Conservation (phyloP, 2,113 vertebrate species). For the Entomyzon cyanotis region DNA sequence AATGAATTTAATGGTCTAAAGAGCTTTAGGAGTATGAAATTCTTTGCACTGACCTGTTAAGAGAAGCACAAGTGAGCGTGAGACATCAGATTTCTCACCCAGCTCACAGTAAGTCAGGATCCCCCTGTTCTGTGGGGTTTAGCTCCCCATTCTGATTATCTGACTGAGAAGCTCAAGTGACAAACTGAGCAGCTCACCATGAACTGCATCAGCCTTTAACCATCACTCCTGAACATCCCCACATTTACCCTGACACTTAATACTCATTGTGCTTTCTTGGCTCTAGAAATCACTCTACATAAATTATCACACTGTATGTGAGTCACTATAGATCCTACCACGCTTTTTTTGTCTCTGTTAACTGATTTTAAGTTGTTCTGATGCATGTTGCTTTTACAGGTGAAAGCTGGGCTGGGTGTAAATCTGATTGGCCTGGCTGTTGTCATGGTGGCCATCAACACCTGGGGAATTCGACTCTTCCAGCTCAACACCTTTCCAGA, state of each 20-base stretch:
- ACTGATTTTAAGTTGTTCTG: background rate
- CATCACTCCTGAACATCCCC: background rate
- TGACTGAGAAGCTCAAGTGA: background rate
- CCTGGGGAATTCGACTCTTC: constrained; percentile 94
- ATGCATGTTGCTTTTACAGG: constrained; percentile 73
- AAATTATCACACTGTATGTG: background rate
- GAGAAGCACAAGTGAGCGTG: background rate
- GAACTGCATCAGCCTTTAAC: background rate
- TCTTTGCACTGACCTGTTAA: background rate
- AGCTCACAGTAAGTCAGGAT: background rate
- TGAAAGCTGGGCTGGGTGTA: constrained; percentile 95
- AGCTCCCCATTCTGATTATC: background rate
- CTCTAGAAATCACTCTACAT: background rate
- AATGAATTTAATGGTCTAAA: background rate
- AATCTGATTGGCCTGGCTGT: constrained; percentile 93
- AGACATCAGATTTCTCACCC: background rate
- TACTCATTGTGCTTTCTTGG: background rate
- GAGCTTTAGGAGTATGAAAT: background rate
- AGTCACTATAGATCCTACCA: background rate
- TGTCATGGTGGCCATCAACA: constrained; percentile 94
- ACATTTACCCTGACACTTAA: background rate
- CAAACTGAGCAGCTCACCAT: background rate
- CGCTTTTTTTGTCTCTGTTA: background rate
- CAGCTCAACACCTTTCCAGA: constrained; percentile 86
- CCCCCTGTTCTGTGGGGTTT: background rate